These are phyloP conservation scores for Pitta sordida DNA, from an alignment of 2,113 vertebrate genomes.

Conservation along the genomic window DNA sequence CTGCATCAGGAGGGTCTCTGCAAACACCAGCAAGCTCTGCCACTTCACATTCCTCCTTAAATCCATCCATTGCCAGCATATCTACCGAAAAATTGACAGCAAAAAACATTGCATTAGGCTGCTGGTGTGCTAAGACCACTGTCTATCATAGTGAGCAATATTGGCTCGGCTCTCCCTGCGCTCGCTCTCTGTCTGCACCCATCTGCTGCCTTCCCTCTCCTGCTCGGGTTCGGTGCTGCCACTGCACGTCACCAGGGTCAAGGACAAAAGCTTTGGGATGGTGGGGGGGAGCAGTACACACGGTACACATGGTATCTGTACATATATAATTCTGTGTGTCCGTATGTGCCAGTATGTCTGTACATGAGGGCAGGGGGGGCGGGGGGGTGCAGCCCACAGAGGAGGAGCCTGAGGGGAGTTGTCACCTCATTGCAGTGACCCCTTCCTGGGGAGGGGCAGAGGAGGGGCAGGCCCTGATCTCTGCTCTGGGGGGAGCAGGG, in stretches of 20 bases:
- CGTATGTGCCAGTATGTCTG: too few species aligned
- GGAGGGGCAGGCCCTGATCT: too few species aligned
- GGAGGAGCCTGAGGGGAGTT: too few species aligned
- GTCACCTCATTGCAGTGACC: too few species aligned
- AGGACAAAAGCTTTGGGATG: constrained; percentile 7
- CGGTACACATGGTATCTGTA: background rate
- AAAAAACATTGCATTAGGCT: constrained; percentile 19
- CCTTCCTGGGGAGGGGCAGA: too few species aligned
- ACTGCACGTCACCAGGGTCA: background rate
- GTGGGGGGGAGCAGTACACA: background rate
- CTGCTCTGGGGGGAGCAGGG: too few species aligned
- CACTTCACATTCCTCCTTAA: constrained; percentile 37
- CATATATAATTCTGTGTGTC: too few species aligned
- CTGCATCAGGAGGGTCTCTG: background rate
- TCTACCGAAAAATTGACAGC: background rate
- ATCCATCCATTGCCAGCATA: background rate
- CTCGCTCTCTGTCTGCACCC: constrained; percentile 39
- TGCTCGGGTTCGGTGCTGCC: background rate
- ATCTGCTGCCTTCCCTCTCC: constrained; percentile 53
- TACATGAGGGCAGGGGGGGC: fast-evolving
- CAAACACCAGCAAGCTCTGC: background rate
- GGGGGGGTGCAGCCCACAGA: too few species aligned
- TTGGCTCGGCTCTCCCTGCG: constrained; percentile 5
- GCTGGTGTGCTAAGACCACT: constrained; percentile 64
- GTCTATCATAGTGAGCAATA: constrained; percentile 59